phyloP scores from a whole-genome alignment of 2,797 vertebrate species.

The Acropternis orthonyx region DNA sequence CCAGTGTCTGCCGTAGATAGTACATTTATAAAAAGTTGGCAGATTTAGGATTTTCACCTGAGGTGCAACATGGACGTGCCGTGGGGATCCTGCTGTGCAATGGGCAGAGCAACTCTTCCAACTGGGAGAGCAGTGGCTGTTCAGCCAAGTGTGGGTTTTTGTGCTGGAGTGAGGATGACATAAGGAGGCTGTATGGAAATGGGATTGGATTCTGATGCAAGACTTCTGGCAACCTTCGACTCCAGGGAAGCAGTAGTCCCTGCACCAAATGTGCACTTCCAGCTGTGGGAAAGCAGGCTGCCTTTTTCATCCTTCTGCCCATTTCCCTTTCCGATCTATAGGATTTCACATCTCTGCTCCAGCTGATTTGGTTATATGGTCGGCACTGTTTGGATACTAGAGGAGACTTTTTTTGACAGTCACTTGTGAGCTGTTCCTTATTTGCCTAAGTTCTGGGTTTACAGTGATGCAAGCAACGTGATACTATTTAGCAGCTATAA shows the following conservation, averaged over 20 bases:
- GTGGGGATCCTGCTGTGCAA: not conserved
- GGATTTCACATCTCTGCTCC: not conserved
- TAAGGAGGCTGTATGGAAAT: not conserved
- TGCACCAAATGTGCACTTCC: not conserved
- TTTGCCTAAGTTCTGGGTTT: not conserved
- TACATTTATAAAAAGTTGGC: not conserved
- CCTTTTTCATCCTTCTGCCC: not conserved
- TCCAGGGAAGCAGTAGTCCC: not conserved
- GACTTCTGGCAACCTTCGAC: not conserved
- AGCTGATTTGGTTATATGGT: not conserved
- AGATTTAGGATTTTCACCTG: not conserved
- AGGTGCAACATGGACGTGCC: rapidly evolving
- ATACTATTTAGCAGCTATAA: conserved; percentile 33
- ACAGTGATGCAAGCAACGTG: not conserved
- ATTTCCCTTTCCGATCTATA: not conserved
- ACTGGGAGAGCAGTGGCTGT: rapidly evolving
- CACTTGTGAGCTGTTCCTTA: not conserved
- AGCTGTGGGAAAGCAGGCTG: not conserved
- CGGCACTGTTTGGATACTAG: not conserved
- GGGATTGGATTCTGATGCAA: not conserved
- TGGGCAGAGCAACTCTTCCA: not conserved
- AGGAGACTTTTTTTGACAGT: not conserved
- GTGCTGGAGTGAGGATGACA: not conserved
- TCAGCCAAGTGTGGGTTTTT: not conserved
- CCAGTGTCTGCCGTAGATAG: rapidly evolving